A percentile compares a stretch with the other conserved stretches of the same genome.
Conservation (phyloP, 2,113 vertebrate genomes). For the Progne subis region DNA sequence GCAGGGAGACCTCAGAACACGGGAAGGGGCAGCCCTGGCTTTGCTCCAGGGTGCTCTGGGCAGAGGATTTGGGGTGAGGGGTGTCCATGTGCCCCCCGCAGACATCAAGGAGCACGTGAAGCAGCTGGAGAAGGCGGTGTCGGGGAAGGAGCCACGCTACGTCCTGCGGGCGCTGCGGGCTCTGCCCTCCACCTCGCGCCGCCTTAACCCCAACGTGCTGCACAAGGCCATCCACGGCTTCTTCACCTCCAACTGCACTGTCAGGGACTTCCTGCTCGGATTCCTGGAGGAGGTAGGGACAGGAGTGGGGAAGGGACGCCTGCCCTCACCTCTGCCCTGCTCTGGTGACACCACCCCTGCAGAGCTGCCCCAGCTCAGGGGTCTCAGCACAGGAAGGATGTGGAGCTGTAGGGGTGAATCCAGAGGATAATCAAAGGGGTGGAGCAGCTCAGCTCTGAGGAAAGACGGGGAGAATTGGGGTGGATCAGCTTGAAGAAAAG, state of each 20-base stretch:
- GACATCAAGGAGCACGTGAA: slow-evolving; percentile 97
- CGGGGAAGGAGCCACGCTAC: slow-evolving; percentile 93
- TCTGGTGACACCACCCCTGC: no score
- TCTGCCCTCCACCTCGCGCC: slow-evolving; percentile 91
- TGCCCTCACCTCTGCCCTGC: neutral
- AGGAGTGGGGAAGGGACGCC: accelerated
- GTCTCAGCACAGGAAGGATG: neutral
- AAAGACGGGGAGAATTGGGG: no score
- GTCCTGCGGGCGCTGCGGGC: slow-evolving; percentile 90
- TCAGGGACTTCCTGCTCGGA: slow-evolving; percentile 86
- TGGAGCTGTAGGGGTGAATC: neutral
- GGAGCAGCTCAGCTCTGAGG: neutral
- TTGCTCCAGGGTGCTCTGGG: no score
- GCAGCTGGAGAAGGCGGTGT: slow-evolving; percentile 96
- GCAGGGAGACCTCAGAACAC: accelerated
- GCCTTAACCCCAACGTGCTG: slow-evolving; percentile 91
- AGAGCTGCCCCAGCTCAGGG: neutral
- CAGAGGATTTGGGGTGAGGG: neutral
- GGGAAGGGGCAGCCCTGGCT: accelerated
- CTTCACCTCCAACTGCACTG: slow-evolving; percentile 87
- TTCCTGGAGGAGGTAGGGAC: slow-evolving; percentile 90
- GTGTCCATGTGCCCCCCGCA: neutral
- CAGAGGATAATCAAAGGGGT: neutral
- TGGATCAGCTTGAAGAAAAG: neutral
- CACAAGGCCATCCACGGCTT: slow-evolving; percentile 90